Evolutionary conservation across 2,888 invertebrate genomes (phyloP), one percentile per base, ranked within the genome.

Genomic region (Spialia ferax): DNA sequence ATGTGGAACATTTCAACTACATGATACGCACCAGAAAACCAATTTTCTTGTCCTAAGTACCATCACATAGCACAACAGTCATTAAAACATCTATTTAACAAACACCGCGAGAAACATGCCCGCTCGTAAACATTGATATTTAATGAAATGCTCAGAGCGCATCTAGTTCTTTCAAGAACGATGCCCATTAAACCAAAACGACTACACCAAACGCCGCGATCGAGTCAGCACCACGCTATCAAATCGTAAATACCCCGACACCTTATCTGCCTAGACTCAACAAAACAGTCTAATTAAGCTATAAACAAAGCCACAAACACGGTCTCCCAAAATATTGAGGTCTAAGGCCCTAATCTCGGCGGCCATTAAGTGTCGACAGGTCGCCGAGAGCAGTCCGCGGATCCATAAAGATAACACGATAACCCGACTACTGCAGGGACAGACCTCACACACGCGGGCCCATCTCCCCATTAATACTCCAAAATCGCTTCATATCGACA

Each of bases 201-300:
- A 83, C 74, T 78, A 79, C 78, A 82, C 81, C 79, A 83, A 78
- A 77, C 77, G 54, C 73, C 75, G 72, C 73, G 75, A 78, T 79
- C 75, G 75, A 77, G 72, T 76, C 78, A 80, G 81, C 77, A 77
- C 71, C 73, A 72, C 78, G 81, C 83, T 86, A 87, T 84, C 82
- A 79, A 87, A 89, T 91, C 89, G 91, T 93, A 92, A 93, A 93
- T 92, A 89, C 90, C 88, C 81, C 90, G 80, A 91, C 93, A 91
- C 91, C 86, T 91, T 92, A 92, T 92, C 93, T 83, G 80, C 78
- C 86, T 87, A 89, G 87, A 87, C 84, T 82, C 86, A 83, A 91
- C 92, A 91, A 91, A 92, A 93, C 91, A 91, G 90, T 83, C 92
- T 93, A 93, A 93, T 93, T 93, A 93, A 93, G 92, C 92, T 86